These are phyloP conservation scores for Heterodera schachtii DNA, from an alignment of 1,140 invertebrate species.

Conservation along the genomic window DNA sequence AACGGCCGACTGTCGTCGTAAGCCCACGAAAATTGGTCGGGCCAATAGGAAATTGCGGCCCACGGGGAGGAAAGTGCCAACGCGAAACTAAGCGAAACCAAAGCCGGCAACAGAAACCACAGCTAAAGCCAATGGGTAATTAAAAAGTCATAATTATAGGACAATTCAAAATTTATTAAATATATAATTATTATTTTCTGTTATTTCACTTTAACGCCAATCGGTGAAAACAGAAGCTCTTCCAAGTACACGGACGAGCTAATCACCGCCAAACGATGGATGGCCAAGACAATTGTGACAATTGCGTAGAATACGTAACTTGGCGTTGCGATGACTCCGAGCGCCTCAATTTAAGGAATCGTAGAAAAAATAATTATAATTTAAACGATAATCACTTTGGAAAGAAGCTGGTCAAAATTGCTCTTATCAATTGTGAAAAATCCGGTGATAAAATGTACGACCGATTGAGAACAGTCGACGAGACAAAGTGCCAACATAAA, in stretches of 20 bases:
- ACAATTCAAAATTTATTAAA: background rate
- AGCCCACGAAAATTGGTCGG: constrained; percentile 50
- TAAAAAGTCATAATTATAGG: background rate
- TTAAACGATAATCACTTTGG: constrained; percentile 30
- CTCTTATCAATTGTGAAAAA: constrained; percentile 50
- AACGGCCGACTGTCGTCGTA: constrained; percentile 38
- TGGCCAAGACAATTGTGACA: constrained; percentile 46
- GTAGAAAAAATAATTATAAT: background rate
- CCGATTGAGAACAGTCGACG: constrained; percentile 35
- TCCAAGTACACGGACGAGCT: constrained; percentile 36
- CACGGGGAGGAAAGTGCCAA: constrained; percentile 45
- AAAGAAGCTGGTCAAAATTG: constrained; percentile 31
- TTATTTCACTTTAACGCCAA: constrained; percentile 35
- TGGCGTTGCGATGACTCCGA: constrained; percentile 51
- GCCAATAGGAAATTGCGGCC: constrained; percentile 49
- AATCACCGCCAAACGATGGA: constrained; percentile 48
- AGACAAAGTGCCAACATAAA: constrained; percentile 47
- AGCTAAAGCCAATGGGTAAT: constrained; percentile 8
- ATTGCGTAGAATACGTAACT: constrained; percentile 50
- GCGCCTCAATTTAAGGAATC: constrained; percentile 31
- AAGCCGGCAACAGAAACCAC: constrained; percentile 38
- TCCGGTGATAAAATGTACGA: constrained; percentile 46
- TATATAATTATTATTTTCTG: constrained; percentile 4
- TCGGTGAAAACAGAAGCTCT: constrained; percentile 36
- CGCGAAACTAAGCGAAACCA: constrained; percentile 35